These are phyloP conservation scores for Myotis vivesi DNA, from an alignment of 2,797 vertebrate genomes.

Conservation along the genomic window DNA sequence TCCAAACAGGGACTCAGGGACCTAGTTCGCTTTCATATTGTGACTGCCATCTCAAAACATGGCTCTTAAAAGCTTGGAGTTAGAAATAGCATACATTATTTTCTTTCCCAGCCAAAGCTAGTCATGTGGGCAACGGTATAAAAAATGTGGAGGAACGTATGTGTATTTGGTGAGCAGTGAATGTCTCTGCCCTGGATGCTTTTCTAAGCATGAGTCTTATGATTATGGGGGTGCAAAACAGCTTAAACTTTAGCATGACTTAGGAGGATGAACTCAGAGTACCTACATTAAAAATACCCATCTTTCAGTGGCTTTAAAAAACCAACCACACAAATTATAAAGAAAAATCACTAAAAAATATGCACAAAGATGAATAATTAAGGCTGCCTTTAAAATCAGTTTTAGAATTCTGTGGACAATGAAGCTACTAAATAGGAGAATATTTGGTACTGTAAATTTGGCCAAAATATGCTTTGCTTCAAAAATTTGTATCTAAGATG, in stretches of 20 bases:
- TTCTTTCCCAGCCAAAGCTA: not conserved
- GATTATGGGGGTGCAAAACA: not conserved
- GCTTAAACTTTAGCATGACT: not conserved
- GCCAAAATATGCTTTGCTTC: not conserved
- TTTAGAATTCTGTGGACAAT: not conserved
- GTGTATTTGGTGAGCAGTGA: not conserved
- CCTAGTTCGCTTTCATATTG: not conserved
- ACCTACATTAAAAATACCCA: not conserved
- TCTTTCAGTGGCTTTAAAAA: not conserved
- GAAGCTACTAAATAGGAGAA: not conserved
- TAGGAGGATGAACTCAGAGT: not conserved
- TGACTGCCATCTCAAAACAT: not conserved
- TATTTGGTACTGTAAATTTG: not conserved
- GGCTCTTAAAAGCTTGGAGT: not conserved
- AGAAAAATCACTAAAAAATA: not conserved
- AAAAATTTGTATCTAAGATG: not conserved
- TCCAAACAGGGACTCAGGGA: not conserved
- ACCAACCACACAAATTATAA: not conserved
- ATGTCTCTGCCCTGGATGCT: not conserved
- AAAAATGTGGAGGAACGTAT: not conserved
- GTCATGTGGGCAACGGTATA: not conserved
- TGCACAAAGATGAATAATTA: not conserved
- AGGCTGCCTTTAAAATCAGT: not conserved
- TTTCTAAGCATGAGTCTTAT: not conserved
- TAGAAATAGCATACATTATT: not conserved